Base-by-base conservation (phyloP, 1,140 invertebrate genomes). In the Sipha flava region DNA sequence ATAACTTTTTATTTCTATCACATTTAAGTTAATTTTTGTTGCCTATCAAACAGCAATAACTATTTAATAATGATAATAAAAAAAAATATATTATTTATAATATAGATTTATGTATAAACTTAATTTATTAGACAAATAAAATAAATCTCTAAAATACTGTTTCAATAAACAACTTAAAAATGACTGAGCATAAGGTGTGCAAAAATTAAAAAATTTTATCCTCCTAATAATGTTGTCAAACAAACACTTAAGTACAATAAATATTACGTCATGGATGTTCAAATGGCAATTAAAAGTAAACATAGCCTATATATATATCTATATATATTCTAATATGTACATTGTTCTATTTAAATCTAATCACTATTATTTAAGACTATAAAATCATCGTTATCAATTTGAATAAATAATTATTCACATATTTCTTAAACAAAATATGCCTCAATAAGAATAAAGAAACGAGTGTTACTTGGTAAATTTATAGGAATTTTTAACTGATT, bases 171-270 rank as follows among this genome's bases (percentile, higher is more conserved):
- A 43, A 43, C 49, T 75, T 75, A 77, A 59, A 77, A 43, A 59
- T 57, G 73, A 77, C 73, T 57, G 73, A 77, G 52, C 73, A 77
- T 75, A 59, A 77, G 52, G 73, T 9, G 72, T 57, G 72, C 31
- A 10, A 34, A 9, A 73, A 34, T 52, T 73, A 40, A 7, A 57
- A 5, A 75, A 54, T 37, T 26, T 75, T 57, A n/a, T 75, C 3
- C 16, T 54, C 21, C 21, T 52, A 54, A 37, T 73, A 52, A 49
- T 37, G 47, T 73, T 10, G 14, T 43, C n/a, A 73, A 29, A n/a
- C n/a, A 54, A 43, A 57, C 52, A 75, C 52, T 54, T 26, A 75
- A 40, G 14, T 37, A 75, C 45, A 75, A 73, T 73, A 34, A 47
- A 72, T 49, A 72, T 31, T 31, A 72, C 9, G 70, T 31, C 47